Evolutionary conservation across 2,797 vertebrate genomes (phyloP).

Genomic region (Podargus strigoides): DNA sequence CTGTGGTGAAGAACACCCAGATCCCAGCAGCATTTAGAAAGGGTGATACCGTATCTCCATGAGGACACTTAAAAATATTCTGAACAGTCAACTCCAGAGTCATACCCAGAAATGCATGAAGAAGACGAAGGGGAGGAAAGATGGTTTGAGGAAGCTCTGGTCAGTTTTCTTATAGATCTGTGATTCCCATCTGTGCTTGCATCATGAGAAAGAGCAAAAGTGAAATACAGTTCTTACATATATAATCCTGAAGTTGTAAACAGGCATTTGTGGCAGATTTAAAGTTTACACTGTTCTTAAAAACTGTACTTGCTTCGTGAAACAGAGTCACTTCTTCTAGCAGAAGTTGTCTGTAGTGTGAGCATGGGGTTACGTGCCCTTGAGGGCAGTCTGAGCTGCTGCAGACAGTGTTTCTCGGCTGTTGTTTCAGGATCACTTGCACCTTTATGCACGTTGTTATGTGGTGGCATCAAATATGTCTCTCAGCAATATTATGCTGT

Average conservation of each 20-base stretch:
- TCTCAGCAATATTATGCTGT: not conserved
- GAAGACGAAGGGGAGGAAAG: not conserved
- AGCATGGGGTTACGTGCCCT: not conserved
- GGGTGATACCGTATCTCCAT: not conserved
- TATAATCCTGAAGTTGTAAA: not conserved
- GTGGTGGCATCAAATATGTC: not conserved
- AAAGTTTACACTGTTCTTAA: not conserved
- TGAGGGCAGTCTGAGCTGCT: not conserved
- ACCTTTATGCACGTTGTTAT: not conserved
- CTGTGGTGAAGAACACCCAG: not conserved
- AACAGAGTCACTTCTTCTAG: not conserved
- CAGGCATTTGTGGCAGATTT: not conserved
- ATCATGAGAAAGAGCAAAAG: not conserved
- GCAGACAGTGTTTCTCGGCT: not conserved
- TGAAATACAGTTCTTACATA: not conserved
- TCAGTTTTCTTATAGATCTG: not conserved
- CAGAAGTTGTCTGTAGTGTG: not conserved
- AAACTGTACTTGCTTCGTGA: not conserved
- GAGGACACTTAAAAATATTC: not conserved
- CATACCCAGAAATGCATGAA: not conserved
- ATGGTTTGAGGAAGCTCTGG: not conserved
- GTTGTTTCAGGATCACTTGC: constrained; percentile 11
- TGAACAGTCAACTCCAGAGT: not conserved
- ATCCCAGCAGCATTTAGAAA: not conserved
- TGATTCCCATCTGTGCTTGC: not conserved